Base-by-base conservation (phyloP, 2,888 invertebrate species). In the Stratiomys singularior region DNA sequence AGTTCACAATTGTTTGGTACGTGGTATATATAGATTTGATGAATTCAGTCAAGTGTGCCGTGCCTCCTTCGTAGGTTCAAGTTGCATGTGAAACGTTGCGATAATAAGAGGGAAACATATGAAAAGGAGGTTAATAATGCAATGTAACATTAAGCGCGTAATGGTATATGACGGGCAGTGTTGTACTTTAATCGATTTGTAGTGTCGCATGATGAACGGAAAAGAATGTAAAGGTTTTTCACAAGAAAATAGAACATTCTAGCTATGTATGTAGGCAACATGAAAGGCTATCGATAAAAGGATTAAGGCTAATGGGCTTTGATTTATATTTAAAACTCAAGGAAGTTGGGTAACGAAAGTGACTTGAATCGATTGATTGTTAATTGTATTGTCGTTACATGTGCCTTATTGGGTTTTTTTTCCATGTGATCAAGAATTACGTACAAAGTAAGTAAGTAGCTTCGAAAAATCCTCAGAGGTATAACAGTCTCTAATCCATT, bases 251-350 rank as follows among this genome's bases (percentile, higher is more conserved):
- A 37, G 37, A 37, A 37, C 3, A 37, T 37, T 37, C 9, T 37
- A 37, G 9, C 5, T 37, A 37, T 37, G 37, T 37, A 37, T 37
- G 37, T 37, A 37, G 37, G n/a, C n/a, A n/a, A 18, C 52, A 58
- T 18, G 18, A 21, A 58, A 9, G n/a, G n/a, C n/a, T n/a, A 58
- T 58, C 58, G 58, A 58, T 58, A 18, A 58, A 23, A 58, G 21
- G 58, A 58, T 58, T 58, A 58, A 58, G 58, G 58, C 21, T 58
- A 58, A 58, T 58, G 58, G 18, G 58, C n/a, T 58, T 23, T 58
- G 18, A 7, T 15, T 52, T 4, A 4, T 52, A 15, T 52, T 15
- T 21, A 21, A 15, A 18, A 15, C 52, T 52, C n/a, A 18, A 4
- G 52, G 52, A 52, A 52, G 52, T 52, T 13, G 52, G 4, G 52